phyloP scores from a whole-genome alignment of 2,797 vertebrate genomes.

The Nasua narica region DNA sequence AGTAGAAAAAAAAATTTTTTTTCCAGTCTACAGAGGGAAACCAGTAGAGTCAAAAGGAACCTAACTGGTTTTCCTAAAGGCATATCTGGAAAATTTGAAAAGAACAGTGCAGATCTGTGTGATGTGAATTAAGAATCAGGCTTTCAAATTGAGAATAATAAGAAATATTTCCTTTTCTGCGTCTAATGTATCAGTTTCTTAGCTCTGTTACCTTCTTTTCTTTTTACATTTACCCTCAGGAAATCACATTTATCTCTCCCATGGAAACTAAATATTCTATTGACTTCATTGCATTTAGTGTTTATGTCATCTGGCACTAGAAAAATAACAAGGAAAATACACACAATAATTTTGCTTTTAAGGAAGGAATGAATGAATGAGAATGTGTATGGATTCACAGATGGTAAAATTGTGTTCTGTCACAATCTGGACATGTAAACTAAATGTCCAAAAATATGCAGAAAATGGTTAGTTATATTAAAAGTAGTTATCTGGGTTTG shows the following conservation, averaged over 20 bases:
- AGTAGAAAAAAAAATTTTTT: background rate
- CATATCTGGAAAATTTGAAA: background rate
- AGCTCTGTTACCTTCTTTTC: background rate
- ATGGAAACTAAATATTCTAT: background rate
- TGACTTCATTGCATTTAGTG: background rate
- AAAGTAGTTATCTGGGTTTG: background rate
- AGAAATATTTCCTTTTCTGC: background rate
- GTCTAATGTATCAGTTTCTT: slow-evolving; percentile 31
- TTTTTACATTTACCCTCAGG: background rate
- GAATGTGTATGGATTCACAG: background rate
- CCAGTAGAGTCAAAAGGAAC: background rate
- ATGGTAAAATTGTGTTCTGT: background rate
- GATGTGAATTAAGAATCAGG: background rate
- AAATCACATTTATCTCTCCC: slow-evolving; percentile 27
- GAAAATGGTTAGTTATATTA: background rate
- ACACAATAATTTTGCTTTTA: background rate
- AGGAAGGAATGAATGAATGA: background rate
- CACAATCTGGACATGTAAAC: background rate
- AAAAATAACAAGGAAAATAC: background rate
- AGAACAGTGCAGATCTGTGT: background rate
- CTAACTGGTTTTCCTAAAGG: background rate
- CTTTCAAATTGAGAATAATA: background rate
- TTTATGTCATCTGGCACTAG: background rate
- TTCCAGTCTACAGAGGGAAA: background rate
- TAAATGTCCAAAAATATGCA: background rate